Percentiles rank a stretch among this genome's conserved stretches.
phyloP scores from a whole-genome alignment of 2,113 vertebrate species.

The Lophura nycthemera region DNA sequence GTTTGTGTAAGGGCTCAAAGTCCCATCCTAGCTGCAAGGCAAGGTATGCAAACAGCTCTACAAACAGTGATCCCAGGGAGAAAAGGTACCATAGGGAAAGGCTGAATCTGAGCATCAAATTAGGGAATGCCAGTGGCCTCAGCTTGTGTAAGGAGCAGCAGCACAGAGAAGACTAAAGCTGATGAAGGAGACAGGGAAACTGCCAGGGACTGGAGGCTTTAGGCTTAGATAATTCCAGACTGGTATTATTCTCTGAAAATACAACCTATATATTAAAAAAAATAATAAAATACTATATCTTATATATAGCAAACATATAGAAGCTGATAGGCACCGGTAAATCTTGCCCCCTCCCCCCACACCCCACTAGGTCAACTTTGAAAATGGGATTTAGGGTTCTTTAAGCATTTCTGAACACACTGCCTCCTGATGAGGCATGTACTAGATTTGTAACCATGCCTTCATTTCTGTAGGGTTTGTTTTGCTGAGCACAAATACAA shows the following conservation, averaged over 20 bases:
- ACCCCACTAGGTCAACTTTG: not conserved
- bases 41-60: not conserved
- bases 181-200: not conserved
- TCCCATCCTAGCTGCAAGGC: not conserved
- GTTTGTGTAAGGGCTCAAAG: not conserved
- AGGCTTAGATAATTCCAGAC: not conserved
- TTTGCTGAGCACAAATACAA: not conserved
- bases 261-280: not conserved
- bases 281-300: too few species aligned
- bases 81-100: not conserved
- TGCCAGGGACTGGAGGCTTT: not conserved
- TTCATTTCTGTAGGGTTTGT: not conserved
- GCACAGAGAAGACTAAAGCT: rapidly evolving
- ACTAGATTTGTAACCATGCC: not conserved
- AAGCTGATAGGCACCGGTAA: not conserved
- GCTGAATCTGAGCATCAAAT: not conserved
- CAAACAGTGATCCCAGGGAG: not conserved
- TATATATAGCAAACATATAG: not conserved
- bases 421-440: not conserved
- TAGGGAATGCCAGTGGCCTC: not conserved
- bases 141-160: not conserved
- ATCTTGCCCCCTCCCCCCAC: not conserved
- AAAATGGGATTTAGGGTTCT: not conserved
- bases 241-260: not conserved
- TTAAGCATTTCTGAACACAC: not conserved